Conservation (phyloP, 2,113 vertebrate species). For the Maccullochella peelii region DNA sequence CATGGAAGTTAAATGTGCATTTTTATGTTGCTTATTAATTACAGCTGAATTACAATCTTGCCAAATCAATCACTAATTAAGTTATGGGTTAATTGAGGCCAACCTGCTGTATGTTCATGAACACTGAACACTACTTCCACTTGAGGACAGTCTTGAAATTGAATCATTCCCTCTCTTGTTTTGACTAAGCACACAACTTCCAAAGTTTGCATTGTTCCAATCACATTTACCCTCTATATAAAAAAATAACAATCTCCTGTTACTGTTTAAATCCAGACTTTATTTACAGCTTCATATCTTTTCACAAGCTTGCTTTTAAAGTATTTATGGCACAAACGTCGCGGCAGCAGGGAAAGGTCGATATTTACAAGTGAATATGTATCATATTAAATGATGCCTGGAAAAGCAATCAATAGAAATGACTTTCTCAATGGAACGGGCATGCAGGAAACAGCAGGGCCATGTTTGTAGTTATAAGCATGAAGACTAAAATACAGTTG, state of each 20-base stretch:
- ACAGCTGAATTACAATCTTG: background rate
- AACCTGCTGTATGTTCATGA: background rate
- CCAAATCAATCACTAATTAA: slow-evolving; percentile 7
- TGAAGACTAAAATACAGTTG: background rate
- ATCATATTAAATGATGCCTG: slow-evolving; percentile 78
- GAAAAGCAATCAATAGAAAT: slow-evolving; percentile 77
- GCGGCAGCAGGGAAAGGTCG: slow-evolving; percentile 59
- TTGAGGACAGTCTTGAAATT: slow-evolving; percentile 37
- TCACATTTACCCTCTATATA: slow-evolving; percentile 7
- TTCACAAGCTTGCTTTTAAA: slow-evolving; percentile 51
- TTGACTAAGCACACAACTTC: background rate
- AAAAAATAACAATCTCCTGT: background rate
- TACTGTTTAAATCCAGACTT: slow-evolving; percentile 35
- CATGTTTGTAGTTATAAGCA: slow-evolving; percentile 7
- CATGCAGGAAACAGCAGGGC: slow-evolving; percentile 41
- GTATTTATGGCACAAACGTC: slow-evolving; percentile 65
- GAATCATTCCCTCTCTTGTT: background rate
- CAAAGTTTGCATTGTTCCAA: slow-evolving; percentile 1
- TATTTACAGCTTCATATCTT: slow-evolving; percentile 53
- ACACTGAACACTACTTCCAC: slow-evolving; percentile 16
- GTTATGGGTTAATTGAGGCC: background rate
- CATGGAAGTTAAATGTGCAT: background rate
- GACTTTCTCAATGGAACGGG: slow-evolving; percentile 60
- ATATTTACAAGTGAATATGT: slow-evolving; percentile 76
- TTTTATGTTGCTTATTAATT: slow-evolving; percentile 12